These are phyloP conservation scores for Eristalis intricaria DNA, from an alignment of 2,888 invertebrate genomes.

Conservation along the genomic window DNA sequence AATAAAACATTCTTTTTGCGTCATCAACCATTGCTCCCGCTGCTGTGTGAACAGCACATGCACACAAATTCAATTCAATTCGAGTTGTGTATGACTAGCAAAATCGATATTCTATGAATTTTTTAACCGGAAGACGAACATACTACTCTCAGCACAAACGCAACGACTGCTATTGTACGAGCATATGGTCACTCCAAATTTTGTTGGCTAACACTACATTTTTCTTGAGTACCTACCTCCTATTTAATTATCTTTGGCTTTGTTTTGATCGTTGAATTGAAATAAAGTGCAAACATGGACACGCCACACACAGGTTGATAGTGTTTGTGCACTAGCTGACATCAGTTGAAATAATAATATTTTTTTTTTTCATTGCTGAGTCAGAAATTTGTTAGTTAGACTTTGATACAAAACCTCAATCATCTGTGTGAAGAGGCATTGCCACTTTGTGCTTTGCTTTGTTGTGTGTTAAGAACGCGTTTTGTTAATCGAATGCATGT, in stretches of 20 bases:
- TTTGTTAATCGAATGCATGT: constrained; percentile 50
- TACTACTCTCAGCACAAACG: neutral
- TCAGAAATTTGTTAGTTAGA: constrained; percentile 39
- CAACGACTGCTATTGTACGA: neutral
- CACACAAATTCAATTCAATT: neutral
- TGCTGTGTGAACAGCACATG: neutral
- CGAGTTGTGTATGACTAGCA: neutral
- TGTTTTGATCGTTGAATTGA: constrained; percentile 42
- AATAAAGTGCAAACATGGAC: constrained; percentile 1
- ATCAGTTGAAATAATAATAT: neutral
- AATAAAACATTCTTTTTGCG: constrained; percentile 16
- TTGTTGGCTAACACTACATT: constrained; percentile 5
- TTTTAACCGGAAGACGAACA: constrained; percentile 54
- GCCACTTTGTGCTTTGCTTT: neutral
- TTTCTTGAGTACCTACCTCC: constrained; percentile 11
- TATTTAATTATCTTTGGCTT: constrained; percentile 37
- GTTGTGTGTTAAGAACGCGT: neutral
- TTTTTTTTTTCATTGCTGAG: constrained; percentile 41
- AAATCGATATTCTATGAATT: constrained; percentile 18
- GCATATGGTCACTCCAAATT: constrained; percentile 43
- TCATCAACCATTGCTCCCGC: constrained; percentile 7
- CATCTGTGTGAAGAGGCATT: neutral
- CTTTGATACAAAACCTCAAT: constrained; percentile 36
- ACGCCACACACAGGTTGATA: neutral
- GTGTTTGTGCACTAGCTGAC: constrained; percentile 9